Percentiles rank a stretch among this genome's conserved stretches.
Evolutionary conservation across 2,113 vertebrate species (phyloP).

Genomic region (Etia nguti): DNA sequence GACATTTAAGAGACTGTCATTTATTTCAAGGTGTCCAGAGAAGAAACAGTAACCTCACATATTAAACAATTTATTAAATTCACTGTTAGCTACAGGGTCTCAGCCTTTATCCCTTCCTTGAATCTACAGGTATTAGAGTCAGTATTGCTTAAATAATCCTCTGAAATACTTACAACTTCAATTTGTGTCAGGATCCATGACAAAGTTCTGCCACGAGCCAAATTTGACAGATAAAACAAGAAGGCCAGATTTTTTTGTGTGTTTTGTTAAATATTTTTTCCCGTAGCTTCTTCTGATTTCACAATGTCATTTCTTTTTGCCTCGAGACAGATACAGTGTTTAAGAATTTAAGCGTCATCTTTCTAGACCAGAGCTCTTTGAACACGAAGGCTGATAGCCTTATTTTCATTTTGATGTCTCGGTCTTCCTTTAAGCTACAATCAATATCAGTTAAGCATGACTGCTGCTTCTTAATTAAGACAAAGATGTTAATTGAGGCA

Average conservation of each 20-base stretch:
- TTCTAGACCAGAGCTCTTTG: neutral
- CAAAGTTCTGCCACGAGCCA: neutral
- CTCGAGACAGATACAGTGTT: neutral
- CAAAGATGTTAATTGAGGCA: slow-evolving; percentile 63
- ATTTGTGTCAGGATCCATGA: neutral
- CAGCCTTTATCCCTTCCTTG: neutral
- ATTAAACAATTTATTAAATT: neutral
- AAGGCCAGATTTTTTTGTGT: neutral
- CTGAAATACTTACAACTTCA: neutral
- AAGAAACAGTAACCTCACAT: neutral
- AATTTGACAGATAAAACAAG: neutral
- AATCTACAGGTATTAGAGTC: neutral
- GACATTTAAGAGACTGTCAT: neutral
- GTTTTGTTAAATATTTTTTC: neutral
- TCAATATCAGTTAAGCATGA: slow-evolving; percentile 71
- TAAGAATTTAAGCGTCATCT: neutral
- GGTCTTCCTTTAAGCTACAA: slow-evolving; percentile 64
- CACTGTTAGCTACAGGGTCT: neutral
- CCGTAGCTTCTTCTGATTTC: neutral
- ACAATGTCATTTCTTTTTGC: neutral
- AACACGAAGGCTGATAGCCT: slow-evolving; percentile 17
- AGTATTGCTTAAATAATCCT: neutral
- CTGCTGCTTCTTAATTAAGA: slow-evolving; percentile 69
- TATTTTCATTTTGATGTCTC: slow-evolving; percentile 59
- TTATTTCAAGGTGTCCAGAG: neutral